Evolutionary conservation across 1,140 invertebrate genomes (phyloP), one percentile per base, ranked within the genome.

Genomic region (Cardiocondyla obscurior): DNA sequence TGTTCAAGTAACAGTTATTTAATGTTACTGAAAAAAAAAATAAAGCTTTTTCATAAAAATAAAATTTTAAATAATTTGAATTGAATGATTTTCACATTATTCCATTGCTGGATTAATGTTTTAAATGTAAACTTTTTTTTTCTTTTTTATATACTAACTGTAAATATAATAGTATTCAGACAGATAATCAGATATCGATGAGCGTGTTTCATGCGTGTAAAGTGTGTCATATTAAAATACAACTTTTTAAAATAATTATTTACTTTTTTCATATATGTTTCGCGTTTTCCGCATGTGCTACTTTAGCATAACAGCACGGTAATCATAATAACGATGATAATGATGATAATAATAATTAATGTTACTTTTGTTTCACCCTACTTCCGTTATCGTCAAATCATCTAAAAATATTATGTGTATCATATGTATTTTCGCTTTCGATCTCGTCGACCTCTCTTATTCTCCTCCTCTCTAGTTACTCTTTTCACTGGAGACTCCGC

Each of bases 201-300:
- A 85, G 82, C 65, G 46, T 81, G 36, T 74, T 69, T 19, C 12
- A 69, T 58, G 72, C 70, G 84, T 90, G 90, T 90, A 91, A 91
- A 91, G 81, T 86, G 85, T 87, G 90, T 62, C 74, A 82, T 92
- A 91, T 90, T 91, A 91, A 91, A 92, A 91, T 92, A 91, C 90
- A 87, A 73, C 70, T 91, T 81, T 85, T 89, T n/a, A 36, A 22
- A 42, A 33, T 65, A 69, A 70, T 64, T 70, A 8, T 39, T 58
- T 28, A 42, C 3, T 22, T 10, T 39, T 33, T 19, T 25, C 30
- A 6, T 51, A 28, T 46, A 7, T 62, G 28, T 62, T 16, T 44
- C n/a, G 14, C 28, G 53, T 46, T 7, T n/a, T 44, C 12, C n/a
- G 12, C 30, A 10, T 51, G 10, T 19, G 42, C 22, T 58, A 14